Conservation (phyloP, 2,113 vertebrate species). For the Ptilonorhynchus violaceus region DNA sequence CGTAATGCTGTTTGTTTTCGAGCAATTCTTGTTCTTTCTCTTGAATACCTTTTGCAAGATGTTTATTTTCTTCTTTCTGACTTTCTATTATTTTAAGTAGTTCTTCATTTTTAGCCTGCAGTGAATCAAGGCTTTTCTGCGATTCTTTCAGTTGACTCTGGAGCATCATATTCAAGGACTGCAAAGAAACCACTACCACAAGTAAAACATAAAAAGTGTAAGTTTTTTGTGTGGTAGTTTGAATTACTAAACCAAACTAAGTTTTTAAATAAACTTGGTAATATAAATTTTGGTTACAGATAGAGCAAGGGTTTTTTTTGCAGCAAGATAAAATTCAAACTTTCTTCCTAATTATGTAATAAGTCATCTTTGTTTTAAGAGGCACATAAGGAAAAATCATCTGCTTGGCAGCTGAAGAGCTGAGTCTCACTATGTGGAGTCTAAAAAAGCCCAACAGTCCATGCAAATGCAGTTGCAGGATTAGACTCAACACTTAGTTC, state of each 20-base stretch:
- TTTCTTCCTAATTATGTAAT: neutral
- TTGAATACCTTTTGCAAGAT: constrained; percentile 64
- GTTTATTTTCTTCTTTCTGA: constrained; percentile 76
- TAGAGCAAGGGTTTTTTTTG: rapidly evolving
- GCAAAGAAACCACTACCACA: constrained; percentile 75
- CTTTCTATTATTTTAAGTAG: constrained; percentile 73
- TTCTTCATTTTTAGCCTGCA: constrained; percentile 80
- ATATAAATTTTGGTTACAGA: neutral
- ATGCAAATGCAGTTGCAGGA: neutral
- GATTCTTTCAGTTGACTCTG: constrained; percentile 79
- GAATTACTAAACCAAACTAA: neutral
- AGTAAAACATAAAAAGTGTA: neutral
- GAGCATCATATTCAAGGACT: constrained; percentile 77
- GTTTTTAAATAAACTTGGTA: neutral
- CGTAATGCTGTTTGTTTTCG: constrained; percentile 72
- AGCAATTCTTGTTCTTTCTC: constrained; percentile 76
- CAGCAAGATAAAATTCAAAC: neutral
- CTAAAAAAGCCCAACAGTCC: neutral
- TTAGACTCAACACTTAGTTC: neutral
- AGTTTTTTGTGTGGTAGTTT: neutral
- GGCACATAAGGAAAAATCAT: neutral
- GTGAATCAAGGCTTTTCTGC: constrained; percentile 72
- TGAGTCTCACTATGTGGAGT: neutral
- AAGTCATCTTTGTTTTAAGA: neutral
- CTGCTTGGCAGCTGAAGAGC: neutral